Evolutionary conservation across 2,113 vertebrate genomes (phyloP), one percentile per base, ranked within the genome.

Genomic region (Lamprologus callipterus): DNA sequence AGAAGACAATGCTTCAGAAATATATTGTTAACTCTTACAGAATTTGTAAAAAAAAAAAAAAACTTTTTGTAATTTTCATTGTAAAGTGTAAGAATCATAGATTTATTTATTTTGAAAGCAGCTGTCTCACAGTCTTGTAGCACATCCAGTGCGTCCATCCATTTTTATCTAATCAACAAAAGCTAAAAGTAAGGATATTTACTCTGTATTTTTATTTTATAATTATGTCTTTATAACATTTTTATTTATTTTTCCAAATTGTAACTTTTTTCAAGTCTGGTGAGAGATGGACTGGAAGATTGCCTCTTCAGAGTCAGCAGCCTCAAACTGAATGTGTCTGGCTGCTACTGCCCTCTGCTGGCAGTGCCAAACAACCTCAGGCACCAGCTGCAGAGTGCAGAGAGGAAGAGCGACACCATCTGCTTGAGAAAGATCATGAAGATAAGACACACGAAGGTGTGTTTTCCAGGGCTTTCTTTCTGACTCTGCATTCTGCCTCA

Each of bases 241-340:
- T 53, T 53, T 21, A 4, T 21, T 53, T 21, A 1, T 53, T 53
- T 53, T 53, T 53, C 9, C 51, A 53, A 53, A 53, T 53, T 53
- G 51, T 53, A 53, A 53, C 51, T 53, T 53, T 51, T 53, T 53
- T 53, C 19, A 2, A 53, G 19, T 21, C 9, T 0, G 49, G 49
- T 53, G 49, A n/a, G 9, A 53, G 19, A n/a, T n/a, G 49, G 19
- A 53, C 49, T 0, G 19, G 19, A n/a, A 53, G 49, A 53, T 51
- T 51, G 96, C 81, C 97, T 95, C 68, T 99, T 98, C 93, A 95
- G 97, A 94, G 95, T 99, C 35, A 82, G 96, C 80, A 2, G 95
- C 1, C 96, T 99, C 45, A 98, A 98, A 84, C 94, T 99, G 65
- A 99, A 99, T 51, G 49, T 98, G 63, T 98, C 97, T 1, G 98